Evolutionary conservation across 2,113 vertebrate genomes (phyloP), one percentile per base, ranked within the genome.

Genomic region (Cnemophilus loriae): DNA sequence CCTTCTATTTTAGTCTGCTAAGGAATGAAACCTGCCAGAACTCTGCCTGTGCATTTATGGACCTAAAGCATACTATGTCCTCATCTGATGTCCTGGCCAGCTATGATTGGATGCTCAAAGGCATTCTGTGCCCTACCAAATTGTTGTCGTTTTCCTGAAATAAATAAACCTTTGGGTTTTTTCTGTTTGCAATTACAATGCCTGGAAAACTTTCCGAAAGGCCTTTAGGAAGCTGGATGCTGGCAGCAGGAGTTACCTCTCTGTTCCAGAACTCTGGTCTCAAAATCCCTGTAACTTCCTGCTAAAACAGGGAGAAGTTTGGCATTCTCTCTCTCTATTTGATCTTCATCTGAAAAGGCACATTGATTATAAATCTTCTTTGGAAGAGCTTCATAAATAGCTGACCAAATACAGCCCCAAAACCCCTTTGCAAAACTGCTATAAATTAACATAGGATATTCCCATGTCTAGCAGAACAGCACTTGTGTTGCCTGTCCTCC

Each of bases 281-380:
- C 89, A 80, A 76, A 97, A 96, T 78, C 79, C 92, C 47, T 39
- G 14, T 56, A 95, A 94, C 50, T 89, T 96, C 60, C 84, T 96
- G 22, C 69, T 95, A 32, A 77, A 96, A 39, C 55, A 95, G 13
- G 67, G 94, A 49, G 85, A 97, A 69, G 39, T 95, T 69, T 91
- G 69, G 32, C 55, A 78, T 77, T 94, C 92, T 81, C 71, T 96
- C 84, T 92, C 95, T 49, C 87, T 92, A 49, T 95, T 89, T 68
- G 71, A 96, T 78, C 83, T 82, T 60, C 91, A 92, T 82, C 35
- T 91, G 70, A 91, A 97, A 69, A 96, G 84, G 16, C 47, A 60
- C 50, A 89, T 94, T 84, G 60, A 96, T 90, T 97, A 85, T 67
- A 92, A 93, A 53, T 91, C 42, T 26, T 92, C 97, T 89, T 91